A percentile compares a stretch with the other conserved stretches of the same genome.
Conservation (phyloP, 1,140 invertebrate species). For the Drosophila lacertosa region DNA sequence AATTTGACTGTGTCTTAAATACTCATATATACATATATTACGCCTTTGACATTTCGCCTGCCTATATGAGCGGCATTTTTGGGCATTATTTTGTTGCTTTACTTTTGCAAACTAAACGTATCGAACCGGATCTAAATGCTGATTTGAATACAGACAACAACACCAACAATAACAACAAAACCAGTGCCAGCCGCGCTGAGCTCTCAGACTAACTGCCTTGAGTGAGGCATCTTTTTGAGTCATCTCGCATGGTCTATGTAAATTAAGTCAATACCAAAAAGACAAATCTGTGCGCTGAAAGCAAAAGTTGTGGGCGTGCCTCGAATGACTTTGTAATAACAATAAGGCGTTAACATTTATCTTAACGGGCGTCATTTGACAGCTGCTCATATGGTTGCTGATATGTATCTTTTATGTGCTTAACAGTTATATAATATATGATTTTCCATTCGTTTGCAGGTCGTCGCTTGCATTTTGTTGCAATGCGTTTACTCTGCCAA, state of each 20-base stretch:
- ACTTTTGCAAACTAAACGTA: slow-evolving; percentile 53
- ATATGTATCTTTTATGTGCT: neutral
- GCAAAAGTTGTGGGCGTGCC: slow-evolving; percentile 46
- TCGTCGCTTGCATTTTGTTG: slow-evolving; percentile 80
- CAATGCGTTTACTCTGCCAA: slow-evolving; percentile 82
- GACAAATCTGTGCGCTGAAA: slow-evolving; percentile 15
- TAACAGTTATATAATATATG: slow-evolving; percentile 14
- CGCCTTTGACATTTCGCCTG: slow-evolving; percentile 73
- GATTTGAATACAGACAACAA: slow-evolving; percentile 63
- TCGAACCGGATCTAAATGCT: slow-evolving; percentile 77
- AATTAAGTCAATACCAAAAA: slow-evolving; percentile 47
- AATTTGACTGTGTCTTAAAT: slow-evolving; percentile 40
- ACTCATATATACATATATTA: slow-evolving; percentile 42
- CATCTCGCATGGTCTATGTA: slow-evolving; percentile 61
- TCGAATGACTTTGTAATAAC: slow-evolving; percentile 3
- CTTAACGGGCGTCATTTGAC: slow-evolving; percentile 44
- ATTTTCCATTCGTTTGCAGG: slow-evolving; percentile 38
- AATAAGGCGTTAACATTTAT: slow-evolving; percentile 35
- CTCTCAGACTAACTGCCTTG: slow-evolving; percentile 36
- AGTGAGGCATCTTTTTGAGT: slow-evolving; percentile 33
- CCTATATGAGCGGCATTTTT: slow-evolving; percentile 37
- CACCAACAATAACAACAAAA: slow-evolving; percentile 32
- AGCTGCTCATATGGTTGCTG: slow-evolving; percentile 6
- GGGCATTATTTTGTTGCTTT: slow-evolving; percentile 37
- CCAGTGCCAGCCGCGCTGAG: neutral